Percentiles rank a stretch among this genome's conserved stretches.
Conservation (phyloP, 2,888 invertebrate genomes). For the Rosalia funebris region DNA sequence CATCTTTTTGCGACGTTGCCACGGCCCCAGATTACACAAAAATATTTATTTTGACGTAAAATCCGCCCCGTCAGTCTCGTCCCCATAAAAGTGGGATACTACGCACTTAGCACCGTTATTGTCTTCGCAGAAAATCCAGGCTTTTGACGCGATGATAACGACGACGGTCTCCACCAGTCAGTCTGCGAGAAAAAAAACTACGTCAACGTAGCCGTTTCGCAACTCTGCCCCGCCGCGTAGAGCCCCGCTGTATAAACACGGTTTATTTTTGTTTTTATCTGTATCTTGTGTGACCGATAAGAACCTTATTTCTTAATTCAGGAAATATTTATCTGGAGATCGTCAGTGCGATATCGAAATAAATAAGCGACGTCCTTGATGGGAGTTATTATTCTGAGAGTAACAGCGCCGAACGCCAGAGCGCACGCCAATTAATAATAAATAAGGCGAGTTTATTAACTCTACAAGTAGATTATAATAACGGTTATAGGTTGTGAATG, state of each 20-base stretch:
- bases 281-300: conserved; percentile 20
- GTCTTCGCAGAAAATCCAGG: too few species aligned
- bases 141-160: background rate
- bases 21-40: too few species aligned
- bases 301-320: conserved; percentile 5
- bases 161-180: background rate
- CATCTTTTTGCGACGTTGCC: too few species aligned
- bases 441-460: background rate
- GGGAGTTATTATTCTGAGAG: conserved; percentile 7
- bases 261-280: conserved; percentile 25
- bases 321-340: conserved; percentile 16
- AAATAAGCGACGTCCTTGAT: conserved; percentile 18
- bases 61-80: too few species aligned
- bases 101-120: too few species aligned
- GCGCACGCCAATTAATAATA: background rate
- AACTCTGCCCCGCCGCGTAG: background rate
- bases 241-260: conserved; percentile 6
- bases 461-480: too few species aligned
- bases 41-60: too few species aligned
- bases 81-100: too few species aligned
- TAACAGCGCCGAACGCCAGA: background rate
- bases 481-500: too few species aligned
- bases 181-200: background rate
- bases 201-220: conserved; percentile 13
- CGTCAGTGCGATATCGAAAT: conserved; percentile 13